Evolutionary conservation across 2,113 vertebrate genomes (phyloP).

Genomic region (Choloepus hoffmanni): DNA sequence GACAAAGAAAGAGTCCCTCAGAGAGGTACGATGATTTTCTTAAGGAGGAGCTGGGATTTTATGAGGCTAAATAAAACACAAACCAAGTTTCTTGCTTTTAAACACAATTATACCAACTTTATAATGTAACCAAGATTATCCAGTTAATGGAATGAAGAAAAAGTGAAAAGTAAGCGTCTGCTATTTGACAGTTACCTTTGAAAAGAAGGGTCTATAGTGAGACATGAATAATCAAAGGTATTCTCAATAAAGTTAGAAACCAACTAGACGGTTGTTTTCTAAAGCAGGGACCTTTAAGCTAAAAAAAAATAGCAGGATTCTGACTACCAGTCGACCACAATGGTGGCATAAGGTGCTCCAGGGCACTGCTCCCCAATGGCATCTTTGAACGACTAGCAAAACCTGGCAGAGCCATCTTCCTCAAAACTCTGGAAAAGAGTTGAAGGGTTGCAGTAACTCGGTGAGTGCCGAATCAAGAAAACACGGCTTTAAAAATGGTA

Average conservation of each 20-base stretch:
- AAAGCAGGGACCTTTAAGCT: background rate
- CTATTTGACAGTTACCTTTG: background rate
- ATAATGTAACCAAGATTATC: background rate
- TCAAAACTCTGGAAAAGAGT: too few species aligned
- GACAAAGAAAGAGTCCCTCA: background rate
- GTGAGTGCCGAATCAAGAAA: too few species aligned
- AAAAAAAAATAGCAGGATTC: background rate
- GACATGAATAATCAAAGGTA: background rate
- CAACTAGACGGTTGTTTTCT: background rate
- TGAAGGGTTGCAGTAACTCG: too few species aligned
- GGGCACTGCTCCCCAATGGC: too few species aligned
- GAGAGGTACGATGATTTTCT: background rate
- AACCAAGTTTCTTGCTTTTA: background rate
- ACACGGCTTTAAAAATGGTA: too few species aligned
- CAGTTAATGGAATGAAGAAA: background rate
- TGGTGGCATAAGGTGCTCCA: too few species aligned
- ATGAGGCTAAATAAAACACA: background rate
- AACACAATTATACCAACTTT: background rate
- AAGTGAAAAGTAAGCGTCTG: background rate
- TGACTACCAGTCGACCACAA: too few species aligned
- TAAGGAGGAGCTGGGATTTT: background rate
- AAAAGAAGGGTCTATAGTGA: background rate
- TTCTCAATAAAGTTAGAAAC: background rate
- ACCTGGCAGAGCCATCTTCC: too few species aligned
- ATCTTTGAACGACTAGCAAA: too few species aligned